phyloP scores from a whole-genome alignment of 2,888 invertebrate genomes.

The Cephus rjabovi region DNA sequence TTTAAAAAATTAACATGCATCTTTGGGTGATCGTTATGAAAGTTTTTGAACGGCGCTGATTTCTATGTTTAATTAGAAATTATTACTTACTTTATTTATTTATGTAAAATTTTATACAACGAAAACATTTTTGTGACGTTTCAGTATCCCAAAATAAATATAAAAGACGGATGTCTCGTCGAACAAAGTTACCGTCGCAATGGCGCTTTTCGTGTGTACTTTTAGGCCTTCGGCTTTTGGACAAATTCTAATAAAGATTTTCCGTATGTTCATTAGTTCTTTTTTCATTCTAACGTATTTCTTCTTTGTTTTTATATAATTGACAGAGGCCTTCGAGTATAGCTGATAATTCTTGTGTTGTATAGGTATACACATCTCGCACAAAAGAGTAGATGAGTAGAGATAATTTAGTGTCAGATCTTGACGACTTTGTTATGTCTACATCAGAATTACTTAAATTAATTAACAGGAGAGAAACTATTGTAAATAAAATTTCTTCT shows the following conservation, averaged over 20 bases:
- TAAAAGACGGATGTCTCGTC: not conserved
- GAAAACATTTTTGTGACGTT: not conserved
- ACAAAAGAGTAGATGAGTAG: not conserved
- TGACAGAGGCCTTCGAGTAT: not conserved
- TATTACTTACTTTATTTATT: not conserved
- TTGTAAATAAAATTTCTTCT: not conserved
- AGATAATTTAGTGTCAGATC: not conserved
- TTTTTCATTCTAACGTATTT: not conserved
- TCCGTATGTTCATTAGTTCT: not conserved
- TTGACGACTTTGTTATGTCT: not conserved
- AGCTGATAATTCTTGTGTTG: not conserved
- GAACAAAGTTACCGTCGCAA: slow-evolving; percentile 43
- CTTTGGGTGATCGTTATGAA: too few species aligned
- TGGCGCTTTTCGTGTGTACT: slow-evolving; percentile 38
- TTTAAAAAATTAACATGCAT: too few species aligned
- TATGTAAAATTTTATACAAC: not conserved
- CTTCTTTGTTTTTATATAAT: not conserved
- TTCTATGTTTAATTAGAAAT: not conserved
- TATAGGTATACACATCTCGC: not conserved
- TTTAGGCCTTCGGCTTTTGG: slow-evolving; percentile 21
- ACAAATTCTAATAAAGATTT: not conserved
- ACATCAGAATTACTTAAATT: not conserved
- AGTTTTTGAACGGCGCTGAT: too few species aligned
- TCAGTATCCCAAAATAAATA: not conserved
- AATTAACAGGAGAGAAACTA: not conserved